Conservation (phyloP, 2,113 vertebrate species). For the Vimba vimba region DNA sequence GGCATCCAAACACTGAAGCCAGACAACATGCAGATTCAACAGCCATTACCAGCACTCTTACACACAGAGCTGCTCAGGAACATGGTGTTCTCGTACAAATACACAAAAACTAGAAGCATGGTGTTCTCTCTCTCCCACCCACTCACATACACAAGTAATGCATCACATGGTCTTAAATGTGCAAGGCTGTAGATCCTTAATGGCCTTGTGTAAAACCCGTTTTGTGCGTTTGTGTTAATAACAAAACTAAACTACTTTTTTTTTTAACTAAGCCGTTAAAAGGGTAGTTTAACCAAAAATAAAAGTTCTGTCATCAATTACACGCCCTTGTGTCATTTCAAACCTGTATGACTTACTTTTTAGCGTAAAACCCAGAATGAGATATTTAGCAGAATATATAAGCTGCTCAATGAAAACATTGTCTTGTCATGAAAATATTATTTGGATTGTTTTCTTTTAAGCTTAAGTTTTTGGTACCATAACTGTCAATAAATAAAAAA, state of each 20-base stretch:
- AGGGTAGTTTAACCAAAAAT: not conserved
- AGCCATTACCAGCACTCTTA: constrained; percentile 20
- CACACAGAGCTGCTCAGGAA: constrained; percentile 31
- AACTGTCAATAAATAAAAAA: not conserved
- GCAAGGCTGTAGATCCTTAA: not conserved
- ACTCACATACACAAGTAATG: not conserved
- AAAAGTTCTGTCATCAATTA: not conserved
- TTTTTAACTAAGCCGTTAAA: not conserved
- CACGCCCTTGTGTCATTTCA: not conserved
- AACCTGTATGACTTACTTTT: not conserved
- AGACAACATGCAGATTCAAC: constrained; percentile 47
- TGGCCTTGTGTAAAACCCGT: not conserved
- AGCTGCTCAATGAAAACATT: not conserved
- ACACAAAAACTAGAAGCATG: constrained; percentile 17
- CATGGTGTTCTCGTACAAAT: constrained; percentile 24
- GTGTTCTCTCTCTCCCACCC: not conserved
- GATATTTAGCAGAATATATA: not conserved
- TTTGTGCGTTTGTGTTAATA: not conserved
- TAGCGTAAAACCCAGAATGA: not conserved
- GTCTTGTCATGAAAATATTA: not conserved
- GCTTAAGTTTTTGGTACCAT: not conserved
- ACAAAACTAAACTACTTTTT: not conserved
- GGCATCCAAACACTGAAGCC: constrained; percentile 90
- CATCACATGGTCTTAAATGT: not conserved
- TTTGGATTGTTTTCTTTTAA: not conserved